Conservation (phyloP, 2,888 invertebrate genomes). For the Lithodes maja region DNA sequence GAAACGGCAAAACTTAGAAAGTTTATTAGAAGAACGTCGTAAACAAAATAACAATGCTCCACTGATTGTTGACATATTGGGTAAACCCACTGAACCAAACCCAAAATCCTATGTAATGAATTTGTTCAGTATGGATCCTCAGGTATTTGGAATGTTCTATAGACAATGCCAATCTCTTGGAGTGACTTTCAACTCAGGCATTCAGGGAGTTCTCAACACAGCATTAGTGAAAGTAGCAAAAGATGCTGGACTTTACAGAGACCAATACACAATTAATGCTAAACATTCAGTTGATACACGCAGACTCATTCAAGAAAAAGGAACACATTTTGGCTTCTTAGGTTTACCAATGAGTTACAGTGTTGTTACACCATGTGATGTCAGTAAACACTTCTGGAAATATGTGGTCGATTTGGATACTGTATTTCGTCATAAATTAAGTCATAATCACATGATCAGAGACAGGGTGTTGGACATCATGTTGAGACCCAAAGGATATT, state of each 20-base stretch:
- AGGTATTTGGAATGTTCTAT: not conserved
- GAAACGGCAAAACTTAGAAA: not conserved
- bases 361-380: not conserved
- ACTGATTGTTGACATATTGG: not conserved
- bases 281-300: not conserved
- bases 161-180: not conserved
- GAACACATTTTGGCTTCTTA: not conserved
- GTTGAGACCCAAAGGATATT: not conserved
- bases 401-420: conserved; percentile 7
- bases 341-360: not conserved
- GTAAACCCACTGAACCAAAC: not conserved
- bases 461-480: not conserved
- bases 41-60: not conserved
- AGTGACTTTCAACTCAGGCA: conserved; percentile 2
- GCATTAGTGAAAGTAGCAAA: conserved; percentile 13
- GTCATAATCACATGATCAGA: not conserved
- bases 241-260: conserved; percentile 3
- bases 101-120: not conserved
- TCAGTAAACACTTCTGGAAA: conserved; percentile 11
- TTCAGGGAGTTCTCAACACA: conserved; percentile 16
- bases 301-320: not conserved
- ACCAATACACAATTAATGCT: not conserved
- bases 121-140: not conserved
- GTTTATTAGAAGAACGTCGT: not conserved
- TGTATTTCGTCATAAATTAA: conserved; percentile 3